Evolutionary conservation across 2,797 vertebrate species (phyloP).

Genomic region (Ispidina picta): DNA sequence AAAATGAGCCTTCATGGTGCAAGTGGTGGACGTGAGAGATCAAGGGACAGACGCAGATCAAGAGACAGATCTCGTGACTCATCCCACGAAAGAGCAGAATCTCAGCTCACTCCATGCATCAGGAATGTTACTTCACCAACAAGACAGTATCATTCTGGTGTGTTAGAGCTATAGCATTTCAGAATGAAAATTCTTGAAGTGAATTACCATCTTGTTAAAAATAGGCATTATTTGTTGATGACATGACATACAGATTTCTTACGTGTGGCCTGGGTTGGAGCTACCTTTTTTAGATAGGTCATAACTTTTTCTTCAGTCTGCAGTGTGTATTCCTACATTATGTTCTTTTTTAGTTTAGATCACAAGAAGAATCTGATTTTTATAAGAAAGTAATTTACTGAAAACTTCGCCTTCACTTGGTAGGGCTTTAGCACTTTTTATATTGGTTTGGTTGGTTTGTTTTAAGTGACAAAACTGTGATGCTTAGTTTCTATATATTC

Average conservation of each 20-base stretch:
- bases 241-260: background rate
- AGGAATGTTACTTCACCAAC: constrained; percentile 97
- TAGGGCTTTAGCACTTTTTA: background rate
- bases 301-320: background rate
- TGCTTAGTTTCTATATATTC: background rate
- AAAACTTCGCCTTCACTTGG: background rate
- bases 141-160: constrained; percentile 92
- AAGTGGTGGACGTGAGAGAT: constrained; percentile 91
- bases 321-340: background rate
- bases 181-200: background rate
- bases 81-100: constrained; percentile 94
- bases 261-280: fast-evolving
- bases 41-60: constrained; percentile 93
- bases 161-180: constrained; percentile 47
- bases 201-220: background rate
- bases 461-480: background rate
- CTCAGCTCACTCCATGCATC: constrained; percentile 97
- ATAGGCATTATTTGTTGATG: background rate
- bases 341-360: background rate
- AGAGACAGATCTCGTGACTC: constrained; percentile 97
- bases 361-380: background rate
- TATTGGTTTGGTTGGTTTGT: background rate
- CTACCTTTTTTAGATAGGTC: background rate
- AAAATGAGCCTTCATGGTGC: constrained; percentile 97
- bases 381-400: background rate